Conservation (phyloP, 2,888 invertebrate species). For the Plebejus argus region DNA sequence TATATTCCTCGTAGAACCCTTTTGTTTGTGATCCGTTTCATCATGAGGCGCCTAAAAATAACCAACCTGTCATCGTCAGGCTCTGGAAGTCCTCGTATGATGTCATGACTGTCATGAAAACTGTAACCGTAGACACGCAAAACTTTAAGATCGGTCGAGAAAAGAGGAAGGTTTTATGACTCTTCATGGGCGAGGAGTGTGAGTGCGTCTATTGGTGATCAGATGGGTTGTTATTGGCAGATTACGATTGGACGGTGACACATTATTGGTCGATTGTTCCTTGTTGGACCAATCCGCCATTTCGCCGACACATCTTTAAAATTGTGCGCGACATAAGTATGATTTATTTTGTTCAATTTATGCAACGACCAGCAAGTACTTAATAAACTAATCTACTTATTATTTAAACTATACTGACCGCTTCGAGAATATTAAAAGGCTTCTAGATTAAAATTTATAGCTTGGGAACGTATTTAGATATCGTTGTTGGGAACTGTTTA, state of each 20-base stretch:
- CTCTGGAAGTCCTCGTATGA: constrained; percentile 1
- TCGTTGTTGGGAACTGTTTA: constrained; percentile 52
- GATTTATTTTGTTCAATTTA: background rate
- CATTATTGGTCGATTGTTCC: background rate
- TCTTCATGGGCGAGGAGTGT: background rate
- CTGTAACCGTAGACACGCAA: background rate
- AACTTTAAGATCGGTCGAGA: background rate
- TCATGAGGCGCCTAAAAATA: constrained; percentile 4
- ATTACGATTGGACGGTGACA: background rate
- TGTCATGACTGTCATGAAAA: constrained; percentile 2
- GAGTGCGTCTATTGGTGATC: background rate
- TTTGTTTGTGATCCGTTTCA: background rate
- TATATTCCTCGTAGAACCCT: background rate
- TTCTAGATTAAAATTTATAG: constrained; percentile 52
- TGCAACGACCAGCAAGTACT: background rate
- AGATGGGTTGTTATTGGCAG: too few relatives aligned
- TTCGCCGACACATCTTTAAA: background rate
- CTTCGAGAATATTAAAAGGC: constrained; percentile 64
- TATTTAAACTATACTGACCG: constrained; percentile 33
- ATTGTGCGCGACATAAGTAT: background rate
- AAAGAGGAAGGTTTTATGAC: background rate
- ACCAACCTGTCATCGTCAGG: background rate
- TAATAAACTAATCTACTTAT: background rate
- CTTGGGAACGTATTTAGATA: too few relatives aligned
- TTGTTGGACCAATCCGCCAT: background rate